These are phyloP conservation scores for Tragelaphus buxtoni DNA, from an alignment of 2,113 vertebrate genomes.

Conservation along the genomic window DNA sequence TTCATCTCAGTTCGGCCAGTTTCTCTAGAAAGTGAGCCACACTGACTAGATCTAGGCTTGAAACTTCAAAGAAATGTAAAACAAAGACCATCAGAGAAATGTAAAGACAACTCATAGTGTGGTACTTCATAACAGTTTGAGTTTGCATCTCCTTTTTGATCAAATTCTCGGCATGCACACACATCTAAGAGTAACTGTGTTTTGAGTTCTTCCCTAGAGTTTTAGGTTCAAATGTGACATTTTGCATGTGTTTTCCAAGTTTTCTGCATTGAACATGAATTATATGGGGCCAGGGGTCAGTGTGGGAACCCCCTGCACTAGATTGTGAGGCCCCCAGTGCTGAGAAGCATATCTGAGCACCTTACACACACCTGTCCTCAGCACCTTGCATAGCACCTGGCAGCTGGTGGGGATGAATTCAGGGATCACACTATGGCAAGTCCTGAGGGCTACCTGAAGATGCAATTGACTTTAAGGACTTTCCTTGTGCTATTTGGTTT, in stretches of 20 bases:
- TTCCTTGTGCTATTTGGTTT: neutral
- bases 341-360: neutral
- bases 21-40: neutral
- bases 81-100: neutral
- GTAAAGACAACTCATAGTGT: neutral
- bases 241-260: neutral
- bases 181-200: neutral
- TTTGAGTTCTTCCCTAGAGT: neutral
- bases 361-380: neutral
- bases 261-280: neutral
- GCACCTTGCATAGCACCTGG: neutral
- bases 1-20: neutral
- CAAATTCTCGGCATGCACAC: neutral
- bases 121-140: neutral
- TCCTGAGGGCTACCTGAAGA: neutral
- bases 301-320: neutral
- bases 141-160: neutral
- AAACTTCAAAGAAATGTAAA: neutral
- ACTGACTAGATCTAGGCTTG: neutral
- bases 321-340: neutral
- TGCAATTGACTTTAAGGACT: neutral
- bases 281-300: neutral
- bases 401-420: neutral
- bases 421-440: neutral
- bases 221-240: neutral